Conservation (phyloP, 2,888 invertebrate genomes). For the Barypeithes pellucidus region DNA sequence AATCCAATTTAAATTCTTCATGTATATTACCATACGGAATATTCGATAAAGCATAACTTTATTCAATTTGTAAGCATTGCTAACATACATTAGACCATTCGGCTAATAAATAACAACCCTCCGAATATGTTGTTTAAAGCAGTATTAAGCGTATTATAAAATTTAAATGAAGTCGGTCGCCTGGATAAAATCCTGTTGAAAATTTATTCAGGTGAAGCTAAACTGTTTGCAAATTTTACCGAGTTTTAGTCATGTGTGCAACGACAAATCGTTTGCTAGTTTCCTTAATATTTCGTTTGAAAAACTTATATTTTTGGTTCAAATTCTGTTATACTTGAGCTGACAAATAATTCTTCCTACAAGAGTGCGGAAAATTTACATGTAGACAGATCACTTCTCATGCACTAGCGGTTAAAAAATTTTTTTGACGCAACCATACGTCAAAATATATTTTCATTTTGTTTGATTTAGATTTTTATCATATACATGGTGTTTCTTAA, state of each 20-base stretch:
- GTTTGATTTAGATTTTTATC: no score
- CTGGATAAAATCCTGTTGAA: conserved; percentile 9
- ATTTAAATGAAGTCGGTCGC: background rate
- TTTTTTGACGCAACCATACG: no score
- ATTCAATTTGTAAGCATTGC: background rate
- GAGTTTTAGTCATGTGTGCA: background rate
- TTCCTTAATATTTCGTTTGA: background rate
- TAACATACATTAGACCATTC: background rate
- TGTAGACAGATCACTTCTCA: no score
- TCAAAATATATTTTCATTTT: no score
- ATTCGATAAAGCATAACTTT: background rate
- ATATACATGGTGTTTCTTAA: no score
- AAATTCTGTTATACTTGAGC: no score
- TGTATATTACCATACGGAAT: background rate
- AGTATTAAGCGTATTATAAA: background rate
- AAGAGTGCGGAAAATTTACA: no score
- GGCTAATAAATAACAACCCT: conserved; percentile 9
- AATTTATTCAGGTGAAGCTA: conserved; percentile 3
- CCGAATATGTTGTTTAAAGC: background rate
- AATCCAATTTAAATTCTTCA: no score
- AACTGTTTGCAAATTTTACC: background rate
- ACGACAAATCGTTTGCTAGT: background rate
- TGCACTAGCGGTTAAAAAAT: no score
- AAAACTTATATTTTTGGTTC: no score
- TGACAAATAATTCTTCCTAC: no score